These are phyloP conservation scores for Eupsilia transversa DNA, from an alignment of 2,888 invertebrate genomes.

Conservation along the genomic window DNA sequence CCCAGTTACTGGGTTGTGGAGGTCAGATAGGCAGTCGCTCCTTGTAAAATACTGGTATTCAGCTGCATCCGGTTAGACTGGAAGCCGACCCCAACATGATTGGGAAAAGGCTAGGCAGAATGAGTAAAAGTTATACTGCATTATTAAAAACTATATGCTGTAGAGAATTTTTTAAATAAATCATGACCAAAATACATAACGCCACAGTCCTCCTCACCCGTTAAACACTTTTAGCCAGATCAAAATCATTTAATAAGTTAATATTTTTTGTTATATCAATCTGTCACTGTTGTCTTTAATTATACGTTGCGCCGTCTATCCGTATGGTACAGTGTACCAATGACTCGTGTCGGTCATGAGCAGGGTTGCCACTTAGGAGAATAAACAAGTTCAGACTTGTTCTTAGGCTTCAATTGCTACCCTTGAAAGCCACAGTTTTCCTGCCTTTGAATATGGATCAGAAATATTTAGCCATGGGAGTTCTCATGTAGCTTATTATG, in stretches of 20 bases:
- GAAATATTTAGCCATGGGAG: background rate
- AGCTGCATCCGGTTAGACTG: no score
- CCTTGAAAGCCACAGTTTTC: background rate
- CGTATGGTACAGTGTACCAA: constrained; percentile 73
- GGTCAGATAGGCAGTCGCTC: no score
- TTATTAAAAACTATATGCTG: no score
- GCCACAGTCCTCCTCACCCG: constrained; percentile 50
- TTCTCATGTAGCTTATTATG: background rate
- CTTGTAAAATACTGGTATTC: no score
- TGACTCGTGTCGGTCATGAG: constrained; percentile 80
- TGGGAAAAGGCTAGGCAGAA: no score
- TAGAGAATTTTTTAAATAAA: no score
- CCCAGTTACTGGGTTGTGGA: no score
- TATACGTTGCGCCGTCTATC: constrained; percentile 77
- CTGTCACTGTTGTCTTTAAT: constrained; percentile 85
- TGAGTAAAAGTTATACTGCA: no score
- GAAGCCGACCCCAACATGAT: no score
- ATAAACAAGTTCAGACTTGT: constrained; percentile 24
- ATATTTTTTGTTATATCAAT: constrained; percentile 77
- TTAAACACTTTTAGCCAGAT: constrained; percentile 54
- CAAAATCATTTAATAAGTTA: constrained; percentile 64
- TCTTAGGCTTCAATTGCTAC: background rate
- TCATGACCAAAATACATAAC: background rate
- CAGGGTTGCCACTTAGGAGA: constrained; percentile 48
- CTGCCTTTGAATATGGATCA: background rate